These are phyloP conservation scores for Ormia ochracea DNA, from an alignment of 2,888 invertebrate species.

Conservation along the genomic window DNA sequence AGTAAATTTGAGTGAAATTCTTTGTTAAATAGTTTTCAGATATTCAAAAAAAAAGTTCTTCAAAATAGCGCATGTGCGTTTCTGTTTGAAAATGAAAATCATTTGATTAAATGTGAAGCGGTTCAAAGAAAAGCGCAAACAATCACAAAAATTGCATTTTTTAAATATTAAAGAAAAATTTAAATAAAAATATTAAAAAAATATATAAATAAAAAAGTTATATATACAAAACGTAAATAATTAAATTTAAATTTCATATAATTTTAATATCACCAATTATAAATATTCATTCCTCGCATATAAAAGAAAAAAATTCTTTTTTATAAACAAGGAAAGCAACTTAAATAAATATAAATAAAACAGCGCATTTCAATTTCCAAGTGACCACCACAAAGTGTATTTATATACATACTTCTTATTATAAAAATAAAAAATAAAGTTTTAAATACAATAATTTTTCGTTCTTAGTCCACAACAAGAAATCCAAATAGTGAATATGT, in stretches of 20 bases:
- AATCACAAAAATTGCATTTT: constrained; percentile 2
- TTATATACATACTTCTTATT: background rate
- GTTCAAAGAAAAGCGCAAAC: background rate
- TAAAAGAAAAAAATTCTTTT: background rate
- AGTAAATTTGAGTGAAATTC: constrained; percentile 39
- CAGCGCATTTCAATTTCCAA: constrained; percentile 19
- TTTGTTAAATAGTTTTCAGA: constrained; percentile 29
- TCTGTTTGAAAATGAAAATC: constrained; percentile 25
- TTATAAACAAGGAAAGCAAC: background rate
- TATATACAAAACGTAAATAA: too few species aligned
- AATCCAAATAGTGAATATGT: constrained; percentile 29
- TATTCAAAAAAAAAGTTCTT: background rate
- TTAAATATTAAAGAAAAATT: background rate
- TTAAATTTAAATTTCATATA: background rate
- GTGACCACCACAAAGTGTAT: constrained; percentile 48
- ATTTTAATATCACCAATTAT: background rate
- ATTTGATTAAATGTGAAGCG: constrained; percentile 30
- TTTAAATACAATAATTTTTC: background rate
- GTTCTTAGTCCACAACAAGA: background rate
- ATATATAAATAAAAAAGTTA: background rate
- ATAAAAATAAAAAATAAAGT: background rate
- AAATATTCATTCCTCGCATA: background rate
- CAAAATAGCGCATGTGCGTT: constrained; percentile 54
- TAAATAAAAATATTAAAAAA: background rate
- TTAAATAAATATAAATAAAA: background rate